Base-by-base conservation (phyloP, 2,113 vertebrate genomes). In the Gavialis gangeticus region DNA sequence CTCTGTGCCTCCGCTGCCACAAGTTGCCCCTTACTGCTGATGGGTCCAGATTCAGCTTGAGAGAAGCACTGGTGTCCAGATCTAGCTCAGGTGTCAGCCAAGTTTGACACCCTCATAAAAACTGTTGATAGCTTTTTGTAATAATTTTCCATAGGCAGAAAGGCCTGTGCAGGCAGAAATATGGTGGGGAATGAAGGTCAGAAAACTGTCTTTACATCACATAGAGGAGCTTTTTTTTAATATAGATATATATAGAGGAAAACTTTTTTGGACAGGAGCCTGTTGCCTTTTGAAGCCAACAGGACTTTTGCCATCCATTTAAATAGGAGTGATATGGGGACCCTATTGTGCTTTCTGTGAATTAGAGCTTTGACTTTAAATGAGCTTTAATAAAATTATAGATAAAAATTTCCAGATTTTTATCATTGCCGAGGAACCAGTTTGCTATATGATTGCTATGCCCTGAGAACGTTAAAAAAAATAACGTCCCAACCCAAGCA, bases 91-190 rank as follows among this genome's bases (percentile, higher is more conserved):
- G 46, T 46, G 46, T 9, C 46, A 46, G 46, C 46, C 46, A 46
- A 46, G 46, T 46, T 46, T 46, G 46, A 46, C 90, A 10, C 28
- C 19, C 28, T 27, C 85, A n/a, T 4, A 1, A 64, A 75, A 66
- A 37, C 64, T 85, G 46, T 62, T 0, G 0, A 54, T 15, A 80
- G 79, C 15, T 24, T 16, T 0, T 0, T 60, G 28, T 1, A 3
- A 25, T 13, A 0, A 0, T 28, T 89, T 88, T 85, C 46, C 10
- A 16, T 0, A 2, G 79, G 78, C 19, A 8, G 46, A 81, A 46
- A 46, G 46, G 46, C 13, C 46, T 71, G 59, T 22, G 22, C 28
- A 55, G 6, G 37, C 34, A 46, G 21, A 30, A 17, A 71, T 63
- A 62, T 81, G 78, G 58, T 57, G 80, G 90, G 79, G 75, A 75